phyloP scores from a whole-genome alignment of 2,113 vertebrate genomes.

The Triplophysa dalaica region DNA sequence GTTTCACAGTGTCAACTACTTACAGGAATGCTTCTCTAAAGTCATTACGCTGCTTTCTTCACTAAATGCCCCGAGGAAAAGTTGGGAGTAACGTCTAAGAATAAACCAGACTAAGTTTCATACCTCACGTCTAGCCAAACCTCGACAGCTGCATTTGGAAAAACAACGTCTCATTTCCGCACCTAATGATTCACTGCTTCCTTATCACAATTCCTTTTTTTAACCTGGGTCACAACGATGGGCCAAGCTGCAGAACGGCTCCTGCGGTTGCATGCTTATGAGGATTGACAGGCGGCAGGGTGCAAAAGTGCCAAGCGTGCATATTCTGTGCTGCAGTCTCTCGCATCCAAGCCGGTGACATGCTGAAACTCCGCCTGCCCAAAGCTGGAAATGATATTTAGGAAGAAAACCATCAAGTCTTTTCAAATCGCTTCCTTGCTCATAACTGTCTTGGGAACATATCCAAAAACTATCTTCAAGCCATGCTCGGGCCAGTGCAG shows the following conservation, averaged over 20 bases:
- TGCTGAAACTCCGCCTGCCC: conserved; percentile 44
- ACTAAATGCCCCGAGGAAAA: conserved; percentile 40
- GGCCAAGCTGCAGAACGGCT: neutral
- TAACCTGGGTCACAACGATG: conserved; percentile 6
- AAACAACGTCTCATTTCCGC: neutral
- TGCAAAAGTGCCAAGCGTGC: conserved; percentile 66
- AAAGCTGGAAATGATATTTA: neutral
- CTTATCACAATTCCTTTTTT: neutral
- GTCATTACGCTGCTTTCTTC: conserved; percentile 41
- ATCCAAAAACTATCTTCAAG: neutral
- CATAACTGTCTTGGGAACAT: neutral
- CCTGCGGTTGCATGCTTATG: conserved; percentile 27
- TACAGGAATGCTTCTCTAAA: conserved; percentile 31
- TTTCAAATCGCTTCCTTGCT: neutral
- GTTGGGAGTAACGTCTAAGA: conserved; percentile 21
- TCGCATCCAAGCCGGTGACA: conserved; percentile 64
- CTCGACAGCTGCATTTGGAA: neutral
- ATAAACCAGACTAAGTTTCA: conserved; percentile 23
- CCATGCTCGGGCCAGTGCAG: neutral
- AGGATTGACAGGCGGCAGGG: conserved; percentile 34
- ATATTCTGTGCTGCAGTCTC: conserved; percentile 65
- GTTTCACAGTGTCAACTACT: conserved; percentile 42
- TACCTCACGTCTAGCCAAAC: conserved; percentile 5
- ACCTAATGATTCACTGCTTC: neutral
- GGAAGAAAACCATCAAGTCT: neutral